These are phyloP conservation scores for Liasis olivaceus DNA, from an alignment of 2,797 vertebrate genomes.

Conservation along the genomic window DNA sequence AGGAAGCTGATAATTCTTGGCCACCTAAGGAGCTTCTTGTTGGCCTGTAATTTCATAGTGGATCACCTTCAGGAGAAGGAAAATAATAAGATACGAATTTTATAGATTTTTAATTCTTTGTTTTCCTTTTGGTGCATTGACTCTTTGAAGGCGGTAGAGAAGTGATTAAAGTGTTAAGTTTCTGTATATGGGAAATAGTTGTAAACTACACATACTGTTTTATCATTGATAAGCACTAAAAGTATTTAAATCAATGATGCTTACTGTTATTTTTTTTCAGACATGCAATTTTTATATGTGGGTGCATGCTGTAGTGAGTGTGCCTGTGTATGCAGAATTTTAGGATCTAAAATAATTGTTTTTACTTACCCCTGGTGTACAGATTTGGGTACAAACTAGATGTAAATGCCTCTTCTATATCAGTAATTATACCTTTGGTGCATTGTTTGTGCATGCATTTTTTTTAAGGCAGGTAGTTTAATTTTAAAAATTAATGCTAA, in stretches of 20 bases:
- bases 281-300: background rate
- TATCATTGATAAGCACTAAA: background rate
- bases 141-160: background rate
- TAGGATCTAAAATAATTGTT: background rate
- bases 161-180: background rate
- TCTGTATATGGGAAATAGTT: background rate
- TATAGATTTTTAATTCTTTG: too few species aligned
- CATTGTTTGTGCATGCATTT: background rate
- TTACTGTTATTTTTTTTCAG: background rate
- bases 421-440: background rate
- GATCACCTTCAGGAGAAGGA: background rate
- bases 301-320: background rate
- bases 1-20: background rate
- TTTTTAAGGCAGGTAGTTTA: background rate
- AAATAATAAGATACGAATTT: background rate
- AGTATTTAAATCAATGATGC: background rate
- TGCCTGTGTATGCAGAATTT: background rate
- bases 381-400: background rate
- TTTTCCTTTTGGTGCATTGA: background rate
- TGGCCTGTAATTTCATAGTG: background rate
- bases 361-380: background rate
- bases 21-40: background rate
- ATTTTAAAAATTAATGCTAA: background rate
- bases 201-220: background rate
- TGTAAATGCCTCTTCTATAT: background rate